Evolutionary conservation across 2,888 invertebrate genomes (phyloP).

Genomic region (Tuberolachnus salignus): DNA sequence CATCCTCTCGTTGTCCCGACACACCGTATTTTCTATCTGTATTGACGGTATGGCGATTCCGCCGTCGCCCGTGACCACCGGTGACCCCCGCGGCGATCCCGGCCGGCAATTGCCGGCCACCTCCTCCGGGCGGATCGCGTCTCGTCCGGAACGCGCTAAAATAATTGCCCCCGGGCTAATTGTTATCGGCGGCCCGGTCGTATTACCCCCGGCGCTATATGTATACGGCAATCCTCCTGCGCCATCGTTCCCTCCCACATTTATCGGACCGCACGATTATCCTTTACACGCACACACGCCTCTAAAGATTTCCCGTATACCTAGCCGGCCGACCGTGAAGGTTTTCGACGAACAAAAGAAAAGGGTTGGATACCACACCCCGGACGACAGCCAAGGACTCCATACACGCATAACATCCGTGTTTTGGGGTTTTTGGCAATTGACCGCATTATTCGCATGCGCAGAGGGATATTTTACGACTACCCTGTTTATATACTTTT

Average conservation of each 20-base stretch:
- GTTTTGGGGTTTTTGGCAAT: conserved; percentile 7
- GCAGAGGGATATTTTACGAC: neutral
- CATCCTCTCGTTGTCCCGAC: too few relatives aligned
- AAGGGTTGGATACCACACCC: neutral
- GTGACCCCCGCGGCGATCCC: neutral
- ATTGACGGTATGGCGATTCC: neutral
- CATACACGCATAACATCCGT: neutral
- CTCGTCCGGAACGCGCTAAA: neutral
- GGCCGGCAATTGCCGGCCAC: neutral
- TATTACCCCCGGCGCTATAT: neutral
- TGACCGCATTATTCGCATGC: neutral
- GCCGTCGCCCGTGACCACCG: neutral
- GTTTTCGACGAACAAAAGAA: neutral
- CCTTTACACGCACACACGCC: neutral
- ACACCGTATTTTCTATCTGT: too few relatives aligned
- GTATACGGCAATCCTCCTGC: neutral
- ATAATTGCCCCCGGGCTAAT: neutral
- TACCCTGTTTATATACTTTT: too few relatives aligned
- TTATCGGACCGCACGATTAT: neutral
- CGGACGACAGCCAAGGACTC: too few relatives aligned
- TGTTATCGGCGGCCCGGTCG: conserved; percentile 11
- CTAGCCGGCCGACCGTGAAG: neutral
- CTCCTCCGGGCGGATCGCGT: neutral
- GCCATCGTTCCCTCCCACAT: neutral
- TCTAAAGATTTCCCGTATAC: neutral